phyloP scores from a whole-genome alignment of 1,140 invertebrate genomes.

The Diplogasteroides magnus region DNA sequence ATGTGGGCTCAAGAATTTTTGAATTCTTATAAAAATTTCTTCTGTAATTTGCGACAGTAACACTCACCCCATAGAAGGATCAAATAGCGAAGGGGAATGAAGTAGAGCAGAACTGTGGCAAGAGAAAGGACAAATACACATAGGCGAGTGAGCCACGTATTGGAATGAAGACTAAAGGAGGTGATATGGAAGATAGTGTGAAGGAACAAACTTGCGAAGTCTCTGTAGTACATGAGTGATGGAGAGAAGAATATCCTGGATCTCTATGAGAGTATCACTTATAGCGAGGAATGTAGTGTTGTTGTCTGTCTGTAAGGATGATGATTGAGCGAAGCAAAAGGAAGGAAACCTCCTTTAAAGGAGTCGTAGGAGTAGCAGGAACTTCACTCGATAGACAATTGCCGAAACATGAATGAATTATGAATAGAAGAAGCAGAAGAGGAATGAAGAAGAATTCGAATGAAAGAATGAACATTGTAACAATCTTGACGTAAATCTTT shows the following conservation, averaged over 20 bases:
- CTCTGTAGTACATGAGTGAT: constrained; percentile 45
- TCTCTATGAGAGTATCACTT: constrained; percentile 42
- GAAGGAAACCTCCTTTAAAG: too few species aligned
- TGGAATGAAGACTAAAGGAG: constrained; percentile 49
- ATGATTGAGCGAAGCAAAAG: too few species aligned
- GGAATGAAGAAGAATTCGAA: neutral
- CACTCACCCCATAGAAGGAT: constrained; percentile 82
- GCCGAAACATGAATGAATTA: too few species aligned
- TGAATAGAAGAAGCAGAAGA: too few species aligned
- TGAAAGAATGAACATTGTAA: neutral
- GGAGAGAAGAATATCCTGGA: constrained; percentile 43
- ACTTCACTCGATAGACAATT: too few species aligned
- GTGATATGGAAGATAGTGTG: constrained; percentile 25
- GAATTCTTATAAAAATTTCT: too few species aligned
- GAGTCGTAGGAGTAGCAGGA: too few species aligned
- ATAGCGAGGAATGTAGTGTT: constrained; percentile 31
- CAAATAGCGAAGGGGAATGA: constrained; percentile 81
- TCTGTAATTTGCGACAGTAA: constrained; percentile 3
- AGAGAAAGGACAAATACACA: constrained; percentile 65
- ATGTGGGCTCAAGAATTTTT: too few species aligned
- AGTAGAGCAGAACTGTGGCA: constrained; percentile 72
- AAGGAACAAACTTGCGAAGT: constrained; percentile 43
- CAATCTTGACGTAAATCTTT: constrained; percentile 11
- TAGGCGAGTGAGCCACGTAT: constrained; percentile 88
- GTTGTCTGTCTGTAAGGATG: constrained; percentile 12